Conservation (phyloP, 2,797 vertebrate species). For the Lagothrix lagotricha region DNA sequence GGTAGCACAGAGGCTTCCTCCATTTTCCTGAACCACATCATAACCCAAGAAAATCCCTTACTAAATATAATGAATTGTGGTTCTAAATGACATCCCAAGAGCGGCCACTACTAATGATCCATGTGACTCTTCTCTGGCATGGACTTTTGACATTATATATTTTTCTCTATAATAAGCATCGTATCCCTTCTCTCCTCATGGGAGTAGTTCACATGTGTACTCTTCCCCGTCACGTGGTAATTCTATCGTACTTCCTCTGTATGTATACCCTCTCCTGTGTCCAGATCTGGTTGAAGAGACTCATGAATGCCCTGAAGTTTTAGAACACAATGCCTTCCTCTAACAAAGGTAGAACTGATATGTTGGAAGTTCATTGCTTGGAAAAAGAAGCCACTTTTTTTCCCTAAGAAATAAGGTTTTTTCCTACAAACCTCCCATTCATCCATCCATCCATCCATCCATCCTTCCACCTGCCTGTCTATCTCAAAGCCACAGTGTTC, state of each 20-base stretch:
- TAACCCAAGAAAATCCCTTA: not conserved
- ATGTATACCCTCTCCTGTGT: not conserved
- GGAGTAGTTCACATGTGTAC: not conserved
- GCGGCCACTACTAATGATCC: not conserved
- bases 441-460: not conserved
- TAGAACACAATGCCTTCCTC: constrained; percentile 10
- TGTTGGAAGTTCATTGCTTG: not conserved
- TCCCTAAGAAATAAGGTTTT: not conserved
- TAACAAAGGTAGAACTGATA: not conserved
- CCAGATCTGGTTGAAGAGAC: not conserved
- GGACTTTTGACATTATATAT: not conserved
- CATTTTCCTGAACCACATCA: not conserved
- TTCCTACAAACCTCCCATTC: not conserved
- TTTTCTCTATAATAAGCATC: not conserved
- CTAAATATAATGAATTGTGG: not conserved
- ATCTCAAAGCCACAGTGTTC: not conserved
- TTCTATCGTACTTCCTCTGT: not conserved
- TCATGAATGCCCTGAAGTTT: not conserved
- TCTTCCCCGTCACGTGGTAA: not conserved
- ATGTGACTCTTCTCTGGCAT: not conserved
- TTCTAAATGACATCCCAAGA: constrained; percentile 41
- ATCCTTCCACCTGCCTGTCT: not conserved
- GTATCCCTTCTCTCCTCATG: not conserved
- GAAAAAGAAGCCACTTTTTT: not conserved
- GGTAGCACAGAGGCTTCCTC: not conserved